Evolutionary conservation across 1,140 invertebrate species (phyloP).

Genomic region (Halesus radiatus): DNA sequence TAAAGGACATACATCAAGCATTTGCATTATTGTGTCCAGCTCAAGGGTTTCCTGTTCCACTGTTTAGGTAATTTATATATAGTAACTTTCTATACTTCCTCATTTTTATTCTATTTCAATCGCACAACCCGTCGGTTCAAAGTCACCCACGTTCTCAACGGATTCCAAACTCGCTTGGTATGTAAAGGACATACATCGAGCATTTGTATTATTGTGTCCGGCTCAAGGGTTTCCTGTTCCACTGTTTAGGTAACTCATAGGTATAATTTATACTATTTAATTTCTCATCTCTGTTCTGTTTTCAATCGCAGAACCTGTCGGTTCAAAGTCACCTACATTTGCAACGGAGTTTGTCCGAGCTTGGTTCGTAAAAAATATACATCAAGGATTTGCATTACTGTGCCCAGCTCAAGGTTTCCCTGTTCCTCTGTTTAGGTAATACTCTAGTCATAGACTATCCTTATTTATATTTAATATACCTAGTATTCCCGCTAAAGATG

Average conservation of each 20-base stretch:
- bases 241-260: constrained; percentile 70
- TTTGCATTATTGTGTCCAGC: constrained; percentile 65
- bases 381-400: constrained; percentile 63
- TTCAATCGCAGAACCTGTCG: constrained; percentile 73
- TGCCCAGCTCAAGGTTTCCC: constrained; percentile 74
- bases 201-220: constrained; percentile 64
- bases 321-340: constrained; percentile 75
- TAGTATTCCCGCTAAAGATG: constrained; percentile 58
- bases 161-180: constrained; percentile 69
- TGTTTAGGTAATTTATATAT: constrained; percentile 72
- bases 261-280: constrained; percentile 42
- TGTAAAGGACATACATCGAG: constrained; percentile 62
- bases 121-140: constrained; percentile 77
- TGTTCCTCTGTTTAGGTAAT: constrained; percentile 70
- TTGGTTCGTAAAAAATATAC: constrained; percentile 63
- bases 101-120: constrained; percentile 64
- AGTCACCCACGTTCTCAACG: constrained; percentile 75
- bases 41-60: constrained; percentile 75
- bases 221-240: constrained; percentile 76
- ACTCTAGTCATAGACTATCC: constrained; percentile 63
- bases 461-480: constrained; percentile 60
- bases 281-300: background rate
- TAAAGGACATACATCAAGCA: constrained; percentile 62
- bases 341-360: constrained; percentile 71
- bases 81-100: constrained; percentile 47